Conservation (phyloP, 2,113 vertebrate genomes). For the Caranx melampygus region DNA sequence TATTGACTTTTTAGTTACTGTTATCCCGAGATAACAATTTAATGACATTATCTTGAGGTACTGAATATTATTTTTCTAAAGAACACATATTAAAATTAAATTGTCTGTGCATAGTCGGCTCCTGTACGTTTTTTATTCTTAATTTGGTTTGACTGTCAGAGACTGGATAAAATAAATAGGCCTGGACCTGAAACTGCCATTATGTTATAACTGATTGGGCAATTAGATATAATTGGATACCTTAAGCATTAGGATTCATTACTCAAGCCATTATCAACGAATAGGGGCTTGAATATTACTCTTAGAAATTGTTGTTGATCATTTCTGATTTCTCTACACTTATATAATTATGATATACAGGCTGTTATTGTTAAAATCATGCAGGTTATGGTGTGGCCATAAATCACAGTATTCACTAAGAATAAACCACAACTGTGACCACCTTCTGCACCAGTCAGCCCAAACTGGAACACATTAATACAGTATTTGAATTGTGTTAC, state of each 20-base stretch:
- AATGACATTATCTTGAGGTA: background rate
- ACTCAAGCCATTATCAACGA: background rate
- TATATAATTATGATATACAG: background rate
- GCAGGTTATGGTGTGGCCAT: background rate
- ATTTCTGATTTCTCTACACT: too few relatives aligned
- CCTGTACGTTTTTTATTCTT: background rate
- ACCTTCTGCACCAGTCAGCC: background rate
- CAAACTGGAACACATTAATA: background rate
- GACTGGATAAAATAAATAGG: background rate
- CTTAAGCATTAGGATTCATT: background rate
- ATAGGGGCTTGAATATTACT: background rate
- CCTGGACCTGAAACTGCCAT: background rate
- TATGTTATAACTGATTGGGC: background rate
- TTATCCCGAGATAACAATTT: constrained; percentile 14
- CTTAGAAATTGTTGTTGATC: too few relatives aligned
- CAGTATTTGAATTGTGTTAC: background rate
- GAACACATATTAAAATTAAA: background rate
- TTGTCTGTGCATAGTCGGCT: background rate
- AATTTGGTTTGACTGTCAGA: background rate
- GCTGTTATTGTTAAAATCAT: background rate
- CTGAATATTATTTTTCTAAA: constrained; percentile 1
- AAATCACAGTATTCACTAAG: background rate
- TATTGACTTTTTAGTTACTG: constrained; percentile 22
- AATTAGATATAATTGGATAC: background rate
- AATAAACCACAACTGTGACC: background rate